phyloP scores from a whole-genome alignment of 2,797 vertebrate genomes.

The Phrynocephalus forsythii region DNA sequence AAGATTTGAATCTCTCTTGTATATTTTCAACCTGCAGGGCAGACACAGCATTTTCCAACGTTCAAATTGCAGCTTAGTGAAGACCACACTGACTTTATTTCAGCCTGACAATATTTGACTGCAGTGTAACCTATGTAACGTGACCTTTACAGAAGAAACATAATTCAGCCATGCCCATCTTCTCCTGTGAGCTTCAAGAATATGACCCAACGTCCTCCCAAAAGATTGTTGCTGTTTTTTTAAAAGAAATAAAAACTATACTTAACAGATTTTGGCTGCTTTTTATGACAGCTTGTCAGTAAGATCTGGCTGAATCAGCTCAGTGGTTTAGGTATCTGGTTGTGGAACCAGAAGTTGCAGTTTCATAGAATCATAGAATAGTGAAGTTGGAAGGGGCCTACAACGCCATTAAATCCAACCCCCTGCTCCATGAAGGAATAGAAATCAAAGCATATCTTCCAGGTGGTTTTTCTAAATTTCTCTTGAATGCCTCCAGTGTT shows the following conservation, averaged over 20 bases:
- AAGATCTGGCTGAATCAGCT: neutral
- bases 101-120: neutral
- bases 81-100: neutral
- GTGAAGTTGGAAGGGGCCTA: no score
- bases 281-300: neutral
- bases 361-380: no score
- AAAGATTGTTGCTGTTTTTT: neutral
- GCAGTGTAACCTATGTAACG: neutral
- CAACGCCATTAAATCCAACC: no score
- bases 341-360: no score
- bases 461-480: no score
- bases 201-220: neutral
- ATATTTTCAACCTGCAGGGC: no score
- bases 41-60: neutral
- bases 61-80: neutral
- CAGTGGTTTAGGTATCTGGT: no score
- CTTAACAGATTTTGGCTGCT: neutral
- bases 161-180: neutral
- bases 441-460: no score
- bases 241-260: slow-evolving; percentile 18
- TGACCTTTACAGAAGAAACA: neutral
- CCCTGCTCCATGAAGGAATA: no score
- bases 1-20: neutral
- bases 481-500: no score
- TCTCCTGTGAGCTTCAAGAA: neutral